Base-by-base conservation (phyloP, 64 coral and sea anemone species). In the Cladopsammia gracilis region DNA sequence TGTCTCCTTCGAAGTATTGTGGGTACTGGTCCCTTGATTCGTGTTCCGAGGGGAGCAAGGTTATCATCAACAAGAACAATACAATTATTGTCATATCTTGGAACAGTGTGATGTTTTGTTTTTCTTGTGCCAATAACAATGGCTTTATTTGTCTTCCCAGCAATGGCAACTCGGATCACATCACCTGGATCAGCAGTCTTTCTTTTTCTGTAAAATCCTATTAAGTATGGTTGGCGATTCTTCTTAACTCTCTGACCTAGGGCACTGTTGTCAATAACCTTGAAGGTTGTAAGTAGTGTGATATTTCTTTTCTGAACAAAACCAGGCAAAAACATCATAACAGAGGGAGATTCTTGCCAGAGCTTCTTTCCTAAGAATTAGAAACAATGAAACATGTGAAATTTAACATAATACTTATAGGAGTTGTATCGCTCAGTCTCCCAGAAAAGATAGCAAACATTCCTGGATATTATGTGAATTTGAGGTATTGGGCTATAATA, bases 81-180 rank as follows among this genome's bases (percentile, higher is more conserved):
- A 19, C 96, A 96, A 53, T 99, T 99, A 25, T 99, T 99, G 58
- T 99, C 98, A 94, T 96, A 99, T 99, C 98, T 91, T 25, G 98
- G 98, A 19, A 99, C 76, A 6, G 91, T 96, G 34, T 99, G 92
- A 59, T 96, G 92, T 72, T 99, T 99, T 25, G 98, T 93, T 52
- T 95, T 96, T 18, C 98, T 69, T 34, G 98, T 96, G 1, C 98
- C 98, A 14, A 99, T 95, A 48, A 99, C 95, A 62, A 99, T 81
- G n/a, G 98, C 98, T 62, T 96, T 96, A 22, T 93, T 96, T 47
- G 98, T 94, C 77, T 99, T 96, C 26, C 98, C 98, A 19, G 94
- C 77, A 42, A 99, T 87, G 2, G 98, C 98, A 43, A 99, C 98
- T 78, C 92, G 90, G 24, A 99, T 92, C 25, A 99, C 83, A 93